Base-by-base conservation (phyloP, 64 coral and sea anemone genomes). In the Montipora capricornis region DNA sequence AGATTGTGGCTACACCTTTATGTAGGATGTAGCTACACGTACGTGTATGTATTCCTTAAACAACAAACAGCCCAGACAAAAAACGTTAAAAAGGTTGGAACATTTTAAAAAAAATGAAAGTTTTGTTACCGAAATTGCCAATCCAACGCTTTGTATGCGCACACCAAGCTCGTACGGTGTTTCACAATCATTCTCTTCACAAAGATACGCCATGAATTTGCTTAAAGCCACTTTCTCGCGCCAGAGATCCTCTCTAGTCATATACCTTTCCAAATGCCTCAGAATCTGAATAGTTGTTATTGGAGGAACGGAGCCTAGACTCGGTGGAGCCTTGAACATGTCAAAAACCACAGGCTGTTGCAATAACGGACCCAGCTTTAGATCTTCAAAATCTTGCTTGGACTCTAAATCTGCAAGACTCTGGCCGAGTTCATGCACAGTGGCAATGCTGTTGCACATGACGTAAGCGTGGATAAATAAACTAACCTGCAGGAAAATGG, bases 271-370 rank as follows among this genome's bases (percentile, higher is more conserved):
- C 76, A 97, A 68, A 26, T 94, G 82, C 37, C 82, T 97, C 58
- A 97, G 47, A 49, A 97, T 92, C 68, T 97, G 95, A 61, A 97
- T 68, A 26, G 95, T 97, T 60, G 92, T 97, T 10, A 97, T 68
- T 20, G 20, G 68, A 37, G 88, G 95, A n/a, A 91, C 3, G 10
- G 80, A 87, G 17, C 68, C 9, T 17, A 64, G 77, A 59, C 78
- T 78, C 5, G 92, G 81, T 14, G 95, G 95, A 26, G 91, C 80
- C 68, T 95, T 97, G 62, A 97, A 97, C 71, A 97, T 84, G 81
- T 97, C 79, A 89, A 94, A 97, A 24, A 97, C 93, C 48, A 89
- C 89, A 57, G 95, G 93, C 77, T 94, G 93, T 14, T 97, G 91
- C 46, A 92, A 71, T 12, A 97, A 19, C 8, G 95, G 95, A 44